Evolutionary conservation across 2,888 invertebrate species (phyloP), one percentile per base, ranked within the genome.

Genomic region (Volucella inflata): DNA sequence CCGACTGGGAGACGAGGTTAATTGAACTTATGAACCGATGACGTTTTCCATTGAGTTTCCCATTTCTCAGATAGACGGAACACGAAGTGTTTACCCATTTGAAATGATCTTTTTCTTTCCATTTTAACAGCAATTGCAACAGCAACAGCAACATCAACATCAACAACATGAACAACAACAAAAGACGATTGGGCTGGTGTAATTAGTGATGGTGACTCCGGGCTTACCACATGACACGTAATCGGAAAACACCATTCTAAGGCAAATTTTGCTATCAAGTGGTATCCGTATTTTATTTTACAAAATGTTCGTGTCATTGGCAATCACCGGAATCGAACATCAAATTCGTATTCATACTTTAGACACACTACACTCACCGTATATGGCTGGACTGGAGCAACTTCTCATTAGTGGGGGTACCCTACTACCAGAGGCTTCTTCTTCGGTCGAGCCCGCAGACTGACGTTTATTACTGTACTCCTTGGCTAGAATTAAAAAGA

Each of bases 391-490:
- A 91, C 93, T 93, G 88, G 94, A 93, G 87, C 93, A 93, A 90
- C 93, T 93, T 89, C 93, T 93, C 90, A 92, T 91, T 87, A 93
- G 90, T 77, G 92, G 90, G 60, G 91, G 88, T 59, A 90, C 88
- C 65, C 92, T 89, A 72, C 90, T 89, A 88, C 95, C 93, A 74
- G 95, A 92, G 71, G 94, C 93, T 82, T 87, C 87, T 57, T 78
- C 91, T 87, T 85, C 90, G 87, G 88, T 95, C 92, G 68, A 74
- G 77, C 88, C 88, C 76, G 95, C 92, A 71, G 94, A 88, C 83
- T 90, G 90, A 90, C 94, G 89, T 88, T 91, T 94, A 89, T 94
- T 93, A 89, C 94, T 94, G 92, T 95, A 95, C 90, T 95, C 95
- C 91, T 94, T 94, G 95, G 89, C 95, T 95, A 90, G 95, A 95